A percentile compares a stretch with the other conserved stretches of the same genome.
Evolutionary conservation across 2,888 invertebrate species (phyloP).

Genomic region (Calameuta filiformis): DNA sequence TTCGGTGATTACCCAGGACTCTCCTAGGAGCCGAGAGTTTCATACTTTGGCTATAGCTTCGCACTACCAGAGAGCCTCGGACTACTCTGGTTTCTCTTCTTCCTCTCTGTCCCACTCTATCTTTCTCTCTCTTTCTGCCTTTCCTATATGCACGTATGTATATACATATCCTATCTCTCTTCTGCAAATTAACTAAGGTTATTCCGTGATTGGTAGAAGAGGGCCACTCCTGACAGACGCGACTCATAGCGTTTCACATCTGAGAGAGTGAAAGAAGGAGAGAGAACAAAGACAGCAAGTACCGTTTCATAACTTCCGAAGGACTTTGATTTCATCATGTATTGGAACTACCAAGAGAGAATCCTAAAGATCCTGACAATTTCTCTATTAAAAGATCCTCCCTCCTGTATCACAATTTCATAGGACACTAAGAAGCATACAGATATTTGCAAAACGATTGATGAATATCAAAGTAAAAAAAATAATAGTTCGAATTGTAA

Average conservation of each 20-base stretch:
- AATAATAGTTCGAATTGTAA: not conserved
- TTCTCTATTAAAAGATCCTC: not conserved
- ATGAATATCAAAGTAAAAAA: not conserved
- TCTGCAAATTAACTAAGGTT: constrained; percentile 64
- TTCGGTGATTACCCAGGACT: constrained; percentile 66
- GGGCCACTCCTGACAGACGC: constrained; percentile 35
- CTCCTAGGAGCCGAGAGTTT: constrained; percentile 63
- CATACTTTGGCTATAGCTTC: constrained; percentile 58
- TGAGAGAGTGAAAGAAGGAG: constrained; percentile 36
- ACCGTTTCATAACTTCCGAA: constrained; percentile 34
- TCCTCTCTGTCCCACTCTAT: not conserved
- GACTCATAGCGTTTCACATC: constrained; percentile 30
- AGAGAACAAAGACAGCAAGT: not conserved
- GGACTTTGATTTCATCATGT: not conserved
- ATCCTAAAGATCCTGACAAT: not conserved
- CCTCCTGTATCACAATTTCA: not conserved
- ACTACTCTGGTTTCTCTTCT: not conserved
- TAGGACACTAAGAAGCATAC: not conserved
- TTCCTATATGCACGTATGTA: not conserved
- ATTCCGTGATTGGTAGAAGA: constrained; percentile 44
- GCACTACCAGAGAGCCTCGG: not conserved
- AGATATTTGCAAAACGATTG: not conserved
- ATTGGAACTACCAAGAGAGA: not conserved
- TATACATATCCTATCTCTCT: constrained; percentile 21
- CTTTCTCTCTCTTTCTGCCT: not conserved